A percentile compares a stretch with the other conserved stretches of the same genome.
phyloP scores from a whole-genome alignment of 1,140 invertebrate genomes.

The Anastrepha obliqua region DNA sequence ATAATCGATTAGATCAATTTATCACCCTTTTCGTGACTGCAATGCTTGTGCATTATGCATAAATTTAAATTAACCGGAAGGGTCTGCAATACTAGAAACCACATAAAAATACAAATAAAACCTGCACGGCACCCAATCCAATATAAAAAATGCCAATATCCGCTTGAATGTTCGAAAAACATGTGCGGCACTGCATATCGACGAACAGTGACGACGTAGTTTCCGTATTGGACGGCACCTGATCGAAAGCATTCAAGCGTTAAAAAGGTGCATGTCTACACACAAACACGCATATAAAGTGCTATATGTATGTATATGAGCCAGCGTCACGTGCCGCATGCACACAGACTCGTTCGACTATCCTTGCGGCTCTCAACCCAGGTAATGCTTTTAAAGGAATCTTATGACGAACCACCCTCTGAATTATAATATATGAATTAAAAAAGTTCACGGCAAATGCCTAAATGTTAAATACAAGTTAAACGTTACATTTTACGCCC shows the following conservation, averaged over 20 bases:
- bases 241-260: conserved; percentile 58
- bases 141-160: conserved; percentile 48
- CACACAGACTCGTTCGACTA: not conserved
- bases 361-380: not conserved
- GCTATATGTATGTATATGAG: not conserved
- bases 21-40: conserved; percentile 32
- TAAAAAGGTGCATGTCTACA: conserved; percentile 59
- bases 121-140: not conserved
- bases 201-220: not conserved
- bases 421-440: not conserved
- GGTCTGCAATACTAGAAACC: conserved; percentile 38
- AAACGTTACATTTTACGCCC: conserved; percentile 50
- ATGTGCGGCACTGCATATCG: not conserved
- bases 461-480: conserved; percentile 48
- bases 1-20: conserved; percentile 34
- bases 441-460: conserved; percentile 43
- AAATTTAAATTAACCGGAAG: conserved; percentile 50
- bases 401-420: conserved; percentile 20
- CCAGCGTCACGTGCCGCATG: conserved; percentile 58
- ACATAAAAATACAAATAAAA: conserved; percentile 41
- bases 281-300: not conserved
- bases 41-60: conserved; percentile 23
- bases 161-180: conserved; percentile 14
- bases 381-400: not conserved
- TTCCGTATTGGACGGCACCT: conserved; percentile 49